Evolutionary conservation across 1,140 invertebrate genomes (phyloP).

Genomic region (Euglossa dilemma): DNA sequence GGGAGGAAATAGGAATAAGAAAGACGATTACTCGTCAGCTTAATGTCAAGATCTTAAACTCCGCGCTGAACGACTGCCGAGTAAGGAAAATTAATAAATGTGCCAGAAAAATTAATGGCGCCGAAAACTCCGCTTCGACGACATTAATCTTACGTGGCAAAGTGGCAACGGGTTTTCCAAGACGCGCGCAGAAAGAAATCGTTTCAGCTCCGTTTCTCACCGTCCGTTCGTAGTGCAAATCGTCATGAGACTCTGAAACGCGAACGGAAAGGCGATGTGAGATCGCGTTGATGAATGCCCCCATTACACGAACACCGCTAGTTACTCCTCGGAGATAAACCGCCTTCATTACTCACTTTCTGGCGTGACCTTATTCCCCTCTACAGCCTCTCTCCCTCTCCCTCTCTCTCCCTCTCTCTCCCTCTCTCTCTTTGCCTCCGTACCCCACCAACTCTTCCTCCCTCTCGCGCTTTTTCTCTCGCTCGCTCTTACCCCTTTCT

Average conservation of each 20-base stretch:
- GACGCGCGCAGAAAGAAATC: slow-evolving; percentile 67
- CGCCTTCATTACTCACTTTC: slow-evolving; percentile 81
- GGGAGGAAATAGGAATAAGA: not conserved
- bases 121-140: slow-evolving; percentile 60
- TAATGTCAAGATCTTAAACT: slow-evolving; percentile 49
- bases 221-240: slow-evolving; percentile 71
- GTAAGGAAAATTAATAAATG: slow-evolving; percentile 67
- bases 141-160: slow-evolving; percentile 68
- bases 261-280: slow-evolving; percentile 78
- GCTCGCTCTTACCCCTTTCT: not conserved
- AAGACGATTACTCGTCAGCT: slow-evolving; percentile 33
- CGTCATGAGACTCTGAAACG: slow-evolving; percentile 77
- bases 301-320: slow-evolving; percentile 81
- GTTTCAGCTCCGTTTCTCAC: slow-evolving; percentile 70
- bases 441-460: not conserved
- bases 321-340: slow-evolving; percentile 81
- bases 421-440: no score
- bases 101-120: slow-evolving; percentile 65
- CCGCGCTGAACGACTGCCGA: slow-evolving; percentile 23
- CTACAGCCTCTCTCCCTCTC: slow-evolving; percentile 35
- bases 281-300: slow-evolving; percentile 81
- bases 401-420: not conserved
- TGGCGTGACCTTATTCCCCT: slow-evolving; percentile 80
- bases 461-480: not conserved
- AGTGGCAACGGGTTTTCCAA: slow-evolving; percentile 67